Evolutionary conservation across 1,140 invertebrate genomes (phyloP).

Genomic region (Argopecten irradians): DNA sequence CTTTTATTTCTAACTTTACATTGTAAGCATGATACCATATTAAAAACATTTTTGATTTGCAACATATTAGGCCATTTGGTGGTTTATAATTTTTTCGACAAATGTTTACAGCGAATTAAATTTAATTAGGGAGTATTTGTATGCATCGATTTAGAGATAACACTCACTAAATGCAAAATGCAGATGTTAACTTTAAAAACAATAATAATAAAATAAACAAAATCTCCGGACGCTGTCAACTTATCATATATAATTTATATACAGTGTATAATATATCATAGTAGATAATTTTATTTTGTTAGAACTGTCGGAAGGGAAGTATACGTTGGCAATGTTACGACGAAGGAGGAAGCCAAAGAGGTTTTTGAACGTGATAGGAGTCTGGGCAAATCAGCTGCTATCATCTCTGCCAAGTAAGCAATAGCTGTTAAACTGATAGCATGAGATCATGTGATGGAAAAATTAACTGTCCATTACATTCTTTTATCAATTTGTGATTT

Average conservation of each 20-base stretch:
- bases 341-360: constrained; percentile 61
- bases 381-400: constrained; percentile 60
- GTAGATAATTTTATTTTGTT: neutral
- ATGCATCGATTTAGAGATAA: neutral
- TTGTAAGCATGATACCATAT: constrained; percentile 52
- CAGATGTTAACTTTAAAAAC: neutral
- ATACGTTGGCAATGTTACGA: constrained; percentile 63
- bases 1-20: constrained; percentile 69
- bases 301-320: constrained; percentile 58
- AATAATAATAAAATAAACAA: neutral
- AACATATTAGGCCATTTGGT: neutral
- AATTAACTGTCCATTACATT: neutral
- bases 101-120: neutral
- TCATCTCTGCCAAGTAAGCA: constrained; percentile 57
- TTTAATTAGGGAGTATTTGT: neutral
- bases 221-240: neutral
- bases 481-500: neutral
- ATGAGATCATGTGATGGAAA: neutral
- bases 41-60: neutral
- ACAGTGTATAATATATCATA: neutral
- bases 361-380: constrained; percentile 58
- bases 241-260: neutral
- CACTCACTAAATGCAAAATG: neutral
- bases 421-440: neutral
- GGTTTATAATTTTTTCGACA: neutral